Conservation (phyloP, 1,140 invertebrate species). For the Lanistes nyassanus region DNA sequence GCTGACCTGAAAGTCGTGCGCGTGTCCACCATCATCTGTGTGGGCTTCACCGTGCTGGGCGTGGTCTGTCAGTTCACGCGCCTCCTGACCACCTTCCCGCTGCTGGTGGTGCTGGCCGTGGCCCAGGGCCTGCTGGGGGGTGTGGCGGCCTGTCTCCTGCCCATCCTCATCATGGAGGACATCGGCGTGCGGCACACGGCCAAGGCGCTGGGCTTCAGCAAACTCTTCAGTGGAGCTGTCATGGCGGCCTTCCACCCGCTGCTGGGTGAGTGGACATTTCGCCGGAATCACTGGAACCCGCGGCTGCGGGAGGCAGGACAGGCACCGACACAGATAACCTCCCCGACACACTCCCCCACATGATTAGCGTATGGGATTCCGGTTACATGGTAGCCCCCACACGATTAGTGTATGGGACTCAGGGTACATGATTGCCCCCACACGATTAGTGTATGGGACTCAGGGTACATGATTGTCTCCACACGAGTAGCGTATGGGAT, state of each 20-base stretch:
- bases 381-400: too few relatives aligned
- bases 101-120: constrained; percentile 15
- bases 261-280: not conserved
- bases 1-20: constrained; percentile 11
- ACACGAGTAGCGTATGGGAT: too few relatives aligned
- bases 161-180: constrained; percentile 28
- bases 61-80: constrained; percentile 12
- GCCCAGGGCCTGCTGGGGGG: constrained; percentile 10
- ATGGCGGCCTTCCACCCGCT: constrained; percentile 20
- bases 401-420: too few relatives aligned
- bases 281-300: too few relatives aligned
- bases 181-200: constrained; percentile 21
- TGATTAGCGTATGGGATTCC: too few relatives aligned
- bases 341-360: too few relatives aligned
- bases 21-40: constrained; percentile 18
- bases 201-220: constrained; percentile 23
- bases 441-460: too few relatives aligned
- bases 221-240: constrained; percentile 22
- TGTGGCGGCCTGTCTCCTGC: constrained; percentile 4
- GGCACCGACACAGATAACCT: too few relatives aligned
- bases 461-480: too few relatives aligned
- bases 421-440: too few relatives aligned
- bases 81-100: constrained; percentile 14
- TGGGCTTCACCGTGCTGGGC: constrained; percentile 18
- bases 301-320: too few relatives aligned